Percentiles rank a stretch among this genome's conserved stretches.
Evolutionary conservation across 2,113 vertebrate genomes (phyloP).

Genomic region (Oryctolagus cuniculus): mOryCun1.1 NC_091444.1:7184501-7185000

Average conservation of each 20-base stretch:
- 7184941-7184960: neutral
- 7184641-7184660: neutral
- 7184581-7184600: neutral
- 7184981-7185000: neutral
- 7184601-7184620: neutral
- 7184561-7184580: neutral
- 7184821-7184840: neutral
- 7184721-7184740: neutral
- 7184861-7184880: neutral
- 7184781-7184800: neutral
- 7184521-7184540: neutral
- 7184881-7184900: neutral
- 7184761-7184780: neutral
- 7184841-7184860: neutral
- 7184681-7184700: neutral
- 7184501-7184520: neutral
- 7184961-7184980: neutral
- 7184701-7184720: neutral
- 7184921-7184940: neutral
- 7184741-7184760: neutral
- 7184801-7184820: neutral
- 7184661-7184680: neutral
- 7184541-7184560: neutral
- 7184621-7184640: neutral
- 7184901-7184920: neutral